Base-by-base conservation (phyloP, 2,797 vertebrate species). In the Fistularia tabacaria region DNA sequence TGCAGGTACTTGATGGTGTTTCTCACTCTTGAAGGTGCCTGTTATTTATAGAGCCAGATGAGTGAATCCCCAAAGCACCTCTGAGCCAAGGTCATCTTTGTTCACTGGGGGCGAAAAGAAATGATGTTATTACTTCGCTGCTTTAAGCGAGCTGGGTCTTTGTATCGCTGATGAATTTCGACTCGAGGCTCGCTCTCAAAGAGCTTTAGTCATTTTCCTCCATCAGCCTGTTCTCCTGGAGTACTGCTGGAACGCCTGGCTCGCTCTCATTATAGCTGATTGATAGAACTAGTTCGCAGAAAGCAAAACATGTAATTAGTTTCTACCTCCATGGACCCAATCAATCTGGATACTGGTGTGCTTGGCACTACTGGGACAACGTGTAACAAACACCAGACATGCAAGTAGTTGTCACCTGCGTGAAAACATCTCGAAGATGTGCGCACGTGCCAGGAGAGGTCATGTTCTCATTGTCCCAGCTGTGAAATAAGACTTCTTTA, bases 271-370 rank as follows among this genome's bases (percentile, higher is more conserved):
- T 82, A 77, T 38, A 45, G n/a, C 71, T 79, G 79, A 84, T 79
- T 74, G 79, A 87, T 84, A 64, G 81, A 84, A 80, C 66, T 49
- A 58, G 80, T 72, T 79, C 73, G 65, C 66, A 46, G 55, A 75
- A 75, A 81, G 77, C 70, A 71, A 80, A 83, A 81, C 72, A 64
- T 60, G 74, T 80, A 76, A 84, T 87, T 86, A 85, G 74, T 83
- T 80, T 72, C 66, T 62, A 71, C 82, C 74, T 77, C 73, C 54
- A 8, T 8, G 71, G 75, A 69, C 73, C 67, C 65, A 64, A 82
- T 87, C 85, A 82, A 74, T 84, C 79, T 71, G 70, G 71, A 63
- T 66, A 48, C 39, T 25, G 52, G 74, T 43, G 64, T 60, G 62
- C 1, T 58, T 39, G 39, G 63, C 66, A n/a, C 79, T 14, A 10